Base-by-base conservation (phyloP, 1,140 invertebrate species). In the Drosophila takahashii region DNA sequence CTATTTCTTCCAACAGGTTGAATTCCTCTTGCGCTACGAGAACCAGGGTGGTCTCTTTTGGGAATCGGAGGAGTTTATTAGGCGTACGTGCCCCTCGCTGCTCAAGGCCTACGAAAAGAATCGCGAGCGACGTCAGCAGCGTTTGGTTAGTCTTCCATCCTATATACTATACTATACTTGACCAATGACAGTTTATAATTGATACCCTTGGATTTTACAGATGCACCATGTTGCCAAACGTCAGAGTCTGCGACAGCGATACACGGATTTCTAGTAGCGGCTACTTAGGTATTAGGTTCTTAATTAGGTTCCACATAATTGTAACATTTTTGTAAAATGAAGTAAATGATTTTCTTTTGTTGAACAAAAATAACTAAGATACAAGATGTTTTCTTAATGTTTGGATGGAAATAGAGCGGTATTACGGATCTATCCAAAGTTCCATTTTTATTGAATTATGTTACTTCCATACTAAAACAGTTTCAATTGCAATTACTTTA, bases 291-390 rank as follows among this genome's bases (percentile, higher is more conserved):
- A 58, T 64, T 86, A 87, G 74, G 54, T 75, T 74, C 48, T 61
- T 34, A 58, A 75, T 67, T 85, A 85, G 71, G 81, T 72, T 86
- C 83, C 64, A 79, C 57, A 26, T 85, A 83, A 83, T 50, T 86
- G 76, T 83, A 83, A 89, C 59, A 73, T 69, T 83, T 84, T 86
- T 86, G 83, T 86, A 86, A 86, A 69, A 86, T 86, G 79, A 76
- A 86, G 83, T 89, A 89, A 86, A 83, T 79, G 45, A 86, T 89
- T 83, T 81, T 79, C 83, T 75, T 86, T 87, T 86, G 83, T 86
- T 86, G 83, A 86, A 87, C 83, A 69, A 86, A 85, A 74, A 42
- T 26, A 26, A 39, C 32, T 15, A 15, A 15, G 10, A 6, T 4
- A 47, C 15, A 8, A 8, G 4, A 51, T 16, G 8, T 9, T 22